phyloP scores from a whole-genome alignment of 2,888 invertebrate genomes.

The Macrosiphum euphorbiae region DNA sequence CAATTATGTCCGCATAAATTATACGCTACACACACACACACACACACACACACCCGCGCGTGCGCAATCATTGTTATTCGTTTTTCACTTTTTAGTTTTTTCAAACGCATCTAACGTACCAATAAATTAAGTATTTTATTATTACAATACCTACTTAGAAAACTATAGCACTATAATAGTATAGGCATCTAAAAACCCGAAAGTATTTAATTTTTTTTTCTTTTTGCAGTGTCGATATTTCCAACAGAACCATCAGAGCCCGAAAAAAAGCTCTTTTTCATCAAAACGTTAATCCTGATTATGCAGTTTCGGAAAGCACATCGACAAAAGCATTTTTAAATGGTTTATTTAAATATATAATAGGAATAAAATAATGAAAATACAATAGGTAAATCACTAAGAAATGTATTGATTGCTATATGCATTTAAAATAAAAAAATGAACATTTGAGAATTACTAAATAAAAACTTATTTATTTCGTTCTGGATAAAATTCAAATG shows the following conservation, averaged over 20 bases:
- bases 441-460: background rate
- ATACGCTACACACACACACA: background rate
- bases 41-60: fast-evolving
- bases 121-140: background rate
- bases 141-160: background rate
- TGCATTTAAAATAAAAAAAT: background rate
- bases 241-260: background rate
- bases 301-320: background rate
- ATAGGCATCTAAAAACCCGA: background rate
- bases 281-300: background rate
- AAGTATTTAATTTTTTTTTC: background rate
- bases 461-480: background rate
- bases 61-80: background rate
- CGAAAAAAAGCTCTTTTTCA: background rate
- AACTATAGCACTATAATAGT: background rate
- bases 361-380: background rate
- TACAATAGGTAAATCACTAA: background rate
- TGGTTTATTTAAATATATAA: background rate
- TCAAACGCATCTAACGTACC: too few relatives aligned
- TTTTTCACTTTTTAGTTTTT: background rate
- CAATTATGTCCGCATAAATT: background rate
- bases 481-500: background rate
- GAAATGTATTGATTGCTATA: background rate
- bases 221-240: background rate
- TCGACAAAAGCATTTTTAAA: background rate